phyloP scores from a whole-genome alignment of 2,113 vertebrate genomes.

The Podocnemis expansa region DNA sequence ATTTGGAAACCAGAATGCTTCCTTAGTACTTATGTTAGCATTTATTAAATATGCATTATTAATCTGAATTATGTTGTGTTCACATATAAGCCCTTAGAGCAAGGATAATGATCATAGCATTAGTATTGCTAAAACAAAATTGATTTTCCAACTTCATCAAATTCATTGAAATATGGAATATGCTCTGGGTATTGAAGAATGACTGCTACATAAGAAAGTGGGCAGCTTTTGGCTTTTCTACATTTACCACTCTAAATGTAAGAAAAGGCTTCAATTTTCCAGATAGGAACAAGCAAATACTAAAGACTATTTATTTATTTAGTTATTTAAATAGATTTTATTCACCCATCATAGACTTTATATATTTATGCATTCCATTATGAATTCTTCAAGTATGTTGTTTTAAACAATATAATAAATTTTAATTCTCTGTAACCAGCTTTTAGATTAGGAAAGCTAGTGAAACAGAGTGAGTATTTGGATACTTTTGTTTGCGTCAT shows the following conservation, averaged over 20 bases:
- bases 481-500: background rate
- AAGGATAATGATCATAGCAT: conserved; percentile 60
- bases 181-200: conserved; percentile 35
- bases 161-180: conserved; percentile 48
- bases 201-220: background rate
- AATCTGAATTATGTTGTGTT: conserved; percentile 68
- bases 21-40: conserved; percentile 51
- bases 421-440: background rate
- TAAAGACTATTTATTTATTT: background rate
- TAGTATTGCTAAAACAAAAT: conserved; percentile 64
- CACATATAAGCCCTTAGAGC: conserved; percentile 56
- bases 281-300: background rate
- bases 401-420: background rate
- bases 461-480: background rate
- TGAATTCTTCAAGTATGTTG: background rate
- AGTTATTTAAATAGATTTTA: background rate
- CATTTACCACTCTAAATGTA: background rate
- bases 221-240: background rate
- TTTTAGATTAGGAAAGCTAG: background rate
- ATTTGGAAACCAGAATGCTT: conserved; percentile 60
- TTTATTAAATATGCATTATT: conserved; percentile 72
- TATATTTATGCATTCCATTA: background rate
- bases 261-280: background rate
- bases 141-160: conserved; percentile 66
- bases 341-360: background rate